Evolutionary conservation across 2,888 invertebrate genomes (phyloP).

Genomic region (Poecilobothrus nobilitatus): DNA sequence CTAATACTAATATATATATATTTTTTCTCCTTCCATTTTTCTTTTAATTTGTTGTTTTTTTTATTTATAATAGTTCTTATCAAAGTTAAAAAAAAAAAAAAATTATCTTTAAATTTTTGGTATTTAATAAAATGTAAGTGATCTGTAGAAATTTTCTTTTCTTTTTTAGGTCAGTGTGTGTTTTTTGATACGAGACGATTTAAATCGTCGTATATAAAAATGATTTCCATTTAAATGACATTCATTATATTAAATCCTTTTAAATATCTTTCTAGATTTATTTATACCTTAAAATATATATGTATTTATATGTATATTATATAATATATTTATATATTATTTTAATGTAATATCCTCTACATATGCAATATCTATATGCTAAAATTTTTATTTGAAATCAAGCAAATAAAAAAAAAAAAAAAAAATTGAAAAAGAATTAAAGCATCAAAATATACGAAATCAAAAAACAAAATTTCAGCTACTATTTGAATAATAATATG

Average conservation of each 20-base stretch:
- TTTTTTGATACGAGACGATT: not conserved
- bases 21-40: too few relatives aligned
- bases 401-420: not conserved
- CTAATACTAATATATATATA: too few relatives aligned
- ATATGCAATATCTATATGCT: not conserved
- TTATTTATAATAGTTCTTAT: too few relatives aligned
- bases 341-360: too few relatives aligned
- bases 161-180: not conserved
- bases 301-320: not conserved
- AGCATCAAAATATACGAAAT: too few relatives aligned
- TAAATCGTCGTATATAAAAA: not conserved
- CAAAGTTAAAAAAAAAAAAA: too few relatives aligned
- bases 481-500: too few relatives aligned
- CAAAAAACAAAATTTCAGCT: too few relatives aligned
- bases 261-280: not conserved
- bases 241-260: not conserved
- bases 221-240: not conserved
- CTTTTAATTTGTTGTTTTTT: too few relatives aligned
- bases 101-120: too few relatives aligned
- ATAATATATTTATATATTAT: not conserved
- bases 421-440: not conserved
- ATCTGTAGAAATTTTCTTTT: not conserved
- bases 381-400: not conserved
- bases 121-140: too few relatives aligned
- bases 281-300: not conserved